These are phyloP conservation scores for Brachymystax lenok DNA, from an alignment of 2,797 vertebrate genomes.

Conservation along the genomic window DNA sequence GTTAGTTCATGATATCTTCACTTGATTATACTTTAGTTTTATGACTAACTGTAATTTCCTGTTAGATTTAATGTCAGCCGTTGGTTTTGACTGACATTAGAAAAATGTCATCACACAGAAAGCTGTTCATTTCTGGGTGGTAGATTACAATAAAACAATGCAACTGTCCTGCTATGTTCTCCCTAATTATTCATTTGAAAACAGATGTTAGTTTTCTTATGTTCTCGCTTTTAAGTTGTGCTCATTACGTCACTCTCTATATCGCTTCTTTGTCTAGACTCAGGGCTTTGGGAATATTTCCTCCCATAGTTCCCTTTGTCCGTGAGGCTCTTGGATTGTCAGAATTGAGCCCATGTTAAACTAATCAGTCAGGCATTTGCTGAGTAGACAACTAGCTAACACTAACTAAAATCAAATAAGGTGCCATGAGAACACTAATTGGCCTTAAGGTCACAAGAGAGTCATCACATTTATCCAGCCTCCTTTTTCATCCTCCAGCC, in stretches of 20 bases:
- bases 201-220: not conserved
- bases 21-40: constrained; percentile 23
- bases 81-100: no score
- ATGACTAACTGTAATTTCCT: constrained; percentile 9
- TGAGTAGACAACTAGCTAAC: constrained; percentile 59
- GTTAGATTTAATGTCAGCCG: no score
- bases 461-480: constrained; percentile 37
- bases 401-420: constrained; percentile 49
- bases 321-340: constrained; percentile 29
- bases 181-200: no score
- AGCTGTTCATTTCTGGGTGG: no score
- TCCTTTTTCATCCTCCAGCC: constrained; percentile 21
- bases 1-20: constrained; percentile 31
- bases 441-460: constrained; percentile 50
- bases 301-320: constrained; percentile 58
- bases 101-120: no score
- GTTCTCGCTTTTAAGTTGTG: not conserved
- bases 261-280: constrained; percentile 45
- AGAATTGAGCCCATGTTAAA: constrained; percentile 55
- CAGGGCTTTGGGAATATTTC: constrained; percentile 51
- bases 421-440: constrained; percentile 62
- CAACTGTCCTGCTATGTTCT: not conserved
- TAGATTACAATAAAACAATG: not conserved
- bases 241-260: constrained; percentile 1
- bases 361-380: constrained; percentile 69